These are phyloP conservation scores for Pogonomyrmex barbatus DNA, from an alignment of 1,140 invertebrate genomes.

Conservation along the genomic window DNA sequence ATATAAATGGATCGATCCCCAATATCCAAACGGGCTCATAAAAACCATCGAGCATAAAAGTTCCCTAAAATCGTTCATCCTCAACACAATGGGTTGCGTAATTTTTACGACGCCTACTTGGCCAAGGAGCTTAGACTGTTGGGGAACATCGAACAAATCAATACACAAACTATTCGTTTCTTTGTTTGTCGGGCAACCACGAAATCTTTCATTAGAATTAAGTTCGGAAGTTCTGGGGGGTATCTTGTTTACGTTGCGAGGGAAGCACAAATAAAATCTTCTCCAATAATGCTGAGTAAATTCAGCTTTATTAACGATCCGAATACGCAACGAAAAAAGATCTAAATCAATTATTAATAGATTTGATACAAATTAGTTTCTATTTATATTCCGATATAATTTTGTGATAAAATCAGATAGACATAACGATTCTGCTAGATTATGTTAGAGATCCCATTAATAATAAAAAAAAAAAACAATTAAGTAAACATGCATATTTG, in stretches of 20 bases:
- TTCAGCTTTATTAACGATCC: neutral
- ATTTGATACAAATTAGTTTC: neutral
- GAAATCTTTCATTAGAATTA: constrained; percentile 30
- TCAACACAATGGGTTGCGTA: constrained; percentile 27
- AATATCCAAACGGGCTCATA: constrained; percentile 32
- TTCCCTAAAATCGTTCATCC: constrained; percentile 41
- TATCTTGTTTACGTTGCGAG: neutral
- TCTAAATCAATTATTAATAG: constrained; percentile 2
- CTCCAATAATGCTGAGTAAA: neutral
- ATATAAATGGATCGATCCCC: constrained; percentile 48
- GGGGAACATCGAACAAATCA: constrained; percentile 32
- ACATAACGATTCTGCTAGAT: neutral
- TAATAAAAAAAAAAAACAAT: constrained; percentile 43
- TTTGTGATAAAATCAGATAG: neutral
- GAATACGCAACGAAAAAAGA: neutral
- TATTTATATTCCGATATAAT: neutral
- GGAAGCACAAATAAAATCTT: constrained; percentile 28
- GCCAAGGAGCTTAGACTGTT: constrained; percentile 27
- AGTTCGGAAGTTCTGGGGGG: neutral
- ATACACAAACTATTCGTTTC: constrained; percentile 28
- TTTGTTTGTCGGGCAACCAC: constrained; percentile 7
- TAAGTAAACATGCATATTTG: constrained; percentile 8
- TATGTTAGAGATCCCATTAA: constrained; percentile 16
- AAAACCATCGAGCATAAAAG: constrained; percentile 50
- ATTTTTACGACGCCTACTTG: constrained; percentile 53